A percentile compares a stretch with the other conserved stretches of the same genome.
phyloP scores from a whole-genome alignment of 2,888 invertebrate genomes.

The Spatulosminthurus flaviceps region DNA sequence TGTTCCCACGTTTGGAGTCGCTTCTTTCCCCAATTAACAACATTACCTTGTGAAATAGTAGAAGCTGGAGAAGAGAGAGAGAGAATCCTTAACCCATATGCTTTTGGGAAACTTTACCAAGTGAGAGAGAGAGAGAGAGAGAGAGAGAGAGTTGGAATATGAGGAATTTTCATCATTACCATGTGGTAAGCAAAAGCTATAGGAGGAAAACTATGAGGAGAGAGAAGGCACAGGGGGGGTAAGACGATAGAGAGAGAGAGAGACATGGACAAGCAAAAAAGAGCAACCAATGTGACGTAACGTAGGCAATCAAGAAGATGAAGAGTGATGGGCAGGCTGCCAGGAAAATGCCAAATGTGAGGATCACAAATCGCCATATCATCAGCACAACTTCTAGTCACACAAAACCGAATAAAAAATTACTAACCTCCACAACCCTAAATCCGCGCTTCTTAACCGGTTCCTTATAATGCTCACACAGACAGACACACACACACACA shows the following conservation, averaged over 20 bases:
- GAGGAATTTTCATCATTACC: slow-evolving; percentile 20
- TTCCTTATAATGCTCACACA: background rate
- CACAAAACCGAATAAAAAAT: background rate
- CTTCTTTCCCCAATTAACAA: too few species aligned
- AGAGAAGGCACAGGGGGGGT: slow-evolving; percentile 19
- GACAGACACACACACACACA: background rate
- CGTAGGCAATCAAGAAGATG: slow-evolving; percentile 42
- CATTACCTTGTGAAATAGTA: too few species aligned
- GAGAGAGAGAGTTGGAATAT: too few species aligned
- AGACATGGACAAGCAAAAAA: slow-evolving; percentile 24
- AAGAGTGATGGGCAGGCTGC: slow-evolving; percentile 47
- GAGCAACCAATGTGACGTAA: slow-evolving; percentile 18
- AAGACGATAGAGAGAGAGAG: too few species aligned
- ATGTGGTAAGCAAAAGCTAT: background rate
- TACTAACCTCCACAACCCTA: background rate
- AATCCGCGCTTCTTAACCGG: background rate
- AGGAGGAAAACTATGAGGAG: slow-evolving; percentile 7
- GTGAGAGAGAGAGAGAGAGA: too few species aligned
- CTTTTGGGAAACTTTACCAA: too few species aligned
- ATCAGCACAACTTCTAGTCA: slow-evolving; percentile 23
- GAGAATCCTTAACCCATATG: too few species aligned
- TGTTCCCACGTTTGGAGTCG: too few species aligned
- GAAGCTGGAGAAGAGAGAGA: too few species aligned
- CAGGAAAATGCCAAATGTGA: slow-evolving; percentile 52
- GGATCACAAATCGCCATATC: slow-evolving; percentile 50